Evolutionary conservation across 2,888 invertebrate species (phyloP), one percentile per base, ranked within the genome.

Genomic region (Tetranychus truncatus): DNA sequence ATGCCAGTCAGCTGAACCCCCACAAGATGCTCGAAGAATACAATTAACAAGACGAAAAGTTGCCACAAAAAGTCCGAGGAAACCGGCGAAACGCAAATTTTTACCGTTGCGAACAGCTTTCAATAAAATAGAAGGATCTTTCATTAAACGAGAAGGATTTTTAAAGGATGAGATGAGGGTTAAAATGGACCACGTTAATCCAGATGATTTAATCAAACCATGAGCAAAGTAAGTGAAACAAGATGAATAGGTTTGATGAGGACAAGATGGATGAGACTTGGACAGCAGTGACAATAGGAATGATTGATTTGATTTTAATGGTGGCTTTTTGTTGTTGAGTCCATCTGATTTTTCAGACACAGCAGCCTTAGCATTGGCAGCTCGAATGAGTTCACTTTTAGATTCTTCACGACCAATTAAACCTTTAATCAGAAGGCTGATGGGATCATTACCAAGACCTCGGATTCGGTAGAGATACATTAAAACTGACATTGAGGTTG

Each of bases 1-100:
- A 81, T 87, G 86, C 18, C 84, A 80, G 11, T 72, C 72, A n/a
- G 18, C 44, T 34, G 34, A 45, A 0, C 44, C 44, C 6, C 9
- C 24, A 9, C 21, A 21, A 9, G 24, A 6, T 6, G 21, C 9
- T 18, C 67, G 20, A 9, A 67, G 24, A n/a, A 9, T 67, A 67
- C 67, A 67, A 67, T 21, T 20, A 7, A 67, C 24, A 1, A 20
- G 20, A 1, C 67, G 11, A 67, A 67, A 67, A n/a, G 21, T 67
- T 8, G 21, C 11, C 20, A 24, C 24, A n/a, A 67, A 67, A 18
- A 67, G 24, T 21, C 21, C 20, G 9, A 67, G 67, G 0, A 67
- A 67, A 24, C 9, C 24, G 1, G 67, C 67, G 20, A 24, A 67
- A 18, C 67, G 20, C 1, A 67, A 18, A 67, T 55, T 55, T 55